Base-by-base conservation (phyloP, 2,797 vertebrate genomes). In the Silurus lanzhouensis region DNA sequence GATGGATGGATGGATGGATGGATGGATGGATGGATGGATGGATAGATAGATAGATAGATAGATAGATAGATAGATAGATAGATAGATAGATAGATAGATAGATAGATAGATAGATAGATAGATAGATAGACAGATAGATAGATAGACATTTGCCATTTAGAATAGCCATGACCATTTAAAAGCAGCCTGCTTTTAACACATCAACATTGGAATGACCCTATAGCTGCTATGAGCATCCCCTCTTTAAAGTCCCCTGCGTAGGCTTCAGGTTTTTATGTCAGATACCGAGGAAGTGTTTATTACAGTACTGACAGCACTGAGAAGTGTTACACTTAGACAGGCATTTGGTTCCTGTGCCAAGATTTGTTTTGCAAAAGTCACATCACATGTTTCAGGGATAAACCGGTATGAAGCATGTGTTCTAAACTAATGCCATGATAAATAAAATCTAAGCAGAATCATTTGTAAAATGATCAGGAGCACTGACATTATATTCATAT, bases 181-280 rank as follows among this genome's bases (percentile, higher is more conserved):
- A 79, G 6, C 60, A 48, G 12, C 38, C 22, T 81, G 38, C 66
- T 46, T 66, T 20, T 10, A 48, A 19, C 38, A 81, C 63, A 57
- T 82, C 22, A 71, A 3, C 48, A 7, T 25, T 44, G 67, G 67
- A 82, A 82, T 82, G 55, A 60, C 67, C 66, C 67, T 71, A 5
- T 38, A 82, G 19, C 52, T 22, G 22, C 38, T 72, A 57, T 46
- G 27, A 71, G 27, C 19, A 58, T 83, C 55, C 57, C 79, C 52
- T 71, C 67, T 70, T 48, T 72, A 83, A 83, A 83, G 14, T 61
- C 68, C 67, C 68, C 57, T 61, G 68, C 1, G 5, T 74, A 19
- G 31, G 57, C 22, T 44, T 44, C 19, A 83, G 38, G 22, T 80
- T 46, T 79, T 79, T 79, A 63, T 80, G n/a, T 48, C 44, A 48